A percentile compares a stretch with the other conserved stretches of the same genome.
Evolutionary conservation across 2,888 invertebrate genomes (phyloP).

Genomic region (Dynastes tityus): DNA sequence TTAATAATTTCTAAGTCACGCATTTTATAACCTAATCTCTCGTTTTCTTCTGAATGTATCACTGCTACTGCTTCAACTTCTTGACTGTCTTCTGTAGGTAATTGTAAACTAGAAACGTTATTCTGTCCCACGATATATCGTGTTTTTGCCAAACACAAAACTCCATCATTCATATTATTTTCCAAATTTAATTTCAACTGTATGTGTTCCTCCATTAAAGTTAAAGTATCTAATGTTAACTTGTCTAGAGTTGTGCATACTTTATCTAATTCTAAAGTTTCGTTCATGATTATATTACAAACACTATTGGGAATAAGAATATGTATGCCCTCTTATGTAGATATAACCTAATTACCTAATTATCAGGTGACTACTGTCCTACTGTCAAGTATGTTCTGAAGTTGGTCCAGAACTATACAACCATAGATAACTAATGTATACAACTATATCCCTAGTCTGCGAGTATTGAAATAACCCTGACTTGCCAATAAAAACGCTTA

Average conservation of each 20-base stretch:
- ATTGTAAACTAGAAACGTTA: conserved; percentile 79
- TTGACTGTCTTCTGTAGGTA: conserved; percentile 78
- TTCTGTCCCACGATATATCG: conserved; percentile 86
- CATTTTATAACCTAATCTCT: conserved; percentile 62
- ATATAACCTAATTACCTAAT: too few relatives aligned
- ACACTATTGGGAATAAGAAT: background rate
- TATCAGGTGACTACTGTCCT: too few relatives aligned
- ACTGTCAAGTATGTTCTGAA: too few relatives aligned
- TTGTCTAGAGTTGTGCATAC: conserved; percentile 79
- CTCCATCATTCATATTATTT: conserved; percentile 79
- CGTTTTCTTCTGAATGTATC: conserved; percentile 66
- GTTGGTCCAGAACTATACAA: too few relatives aligned
- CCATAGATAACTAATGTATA: too few relatives aligned
- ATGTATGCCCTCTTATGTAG: too few relatives aligned
- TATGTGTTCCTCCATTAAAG: conserved; percentile 83
- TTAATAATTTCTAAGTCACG: conserved; percentile 65
- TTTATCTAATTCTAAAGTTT: conserved; percentile 65
- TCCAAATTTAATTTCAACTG: conserved; percentile 80
- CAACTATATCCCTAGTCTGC: too few relatives aligned
- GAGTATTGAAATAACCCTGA: too few relatives aligned
- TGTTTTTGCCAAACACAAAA: conserved; percentile 83
- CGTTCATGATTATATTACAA: background rate
- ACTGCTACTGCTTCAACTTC: conserved; percentile 71
- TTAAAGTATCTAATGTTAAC: conserved; percentile 79
- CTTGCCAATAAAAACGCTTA: too few relatives aligned